Percentiles rank a stretch among this genome's conserved stretches.
Conservation (phyloP, 2,113 vertebrate species). For the Callopanchax toddi region DNA sequence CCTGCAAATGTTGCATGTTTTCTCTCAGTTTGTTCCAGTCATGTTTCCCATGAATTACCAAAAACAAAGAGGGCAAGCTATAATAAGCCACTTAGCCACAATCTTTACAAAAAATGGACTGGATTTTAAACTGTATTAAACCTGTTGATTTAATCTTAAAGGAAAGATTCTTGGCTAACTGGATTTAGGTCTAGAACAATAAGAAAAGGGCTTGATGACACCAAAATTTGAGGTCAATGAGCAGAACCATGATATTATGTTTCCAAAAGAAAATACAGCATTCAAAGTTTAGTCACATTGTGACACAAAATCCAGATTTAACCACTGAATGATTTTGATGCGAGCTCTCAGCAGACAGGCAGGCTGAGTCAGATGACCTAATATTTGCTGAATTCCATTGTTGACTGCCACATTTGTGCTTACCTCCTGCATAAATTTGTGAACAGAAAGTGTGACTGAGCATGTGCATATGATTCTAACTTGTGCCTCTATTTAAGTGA, state of each 20-base stretch:
- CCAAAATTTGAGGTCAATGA: too few species aligned
- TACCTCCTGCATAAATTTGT: slow-evolving; percentile 42
- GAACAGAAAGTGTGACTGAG: slow-evolving; percentile 7
- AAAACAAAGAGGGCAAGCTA: neutral
- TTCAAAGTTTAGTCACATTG: slow-evolving; percentile 15
- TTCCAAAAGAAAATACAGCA: neutral
- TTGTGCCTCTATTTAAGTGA: slow-evolving; percentile 21
- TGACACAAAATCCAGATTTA: slow-evolving; percentile 33
- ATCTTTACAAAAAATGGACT: neutral
- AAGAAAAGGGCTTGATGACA: neutral
- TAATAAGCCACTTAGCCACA: neutral
- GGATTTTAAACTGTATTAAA: too few species aligned
- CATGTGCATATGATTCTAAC: slow-evolving; percentile 16
- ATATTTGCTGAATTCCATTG: slow-evolving; percentile 23
- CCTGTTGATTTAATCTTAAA: too few species aligned
- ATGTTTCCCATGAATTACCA: neutral
- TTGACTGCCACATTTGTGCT: slow-evolving; percentile 26
- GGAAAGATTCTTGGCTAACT: too few species aligned
- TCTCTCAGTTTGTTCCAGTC: neutral
- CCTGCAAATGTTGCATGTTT: neutral
- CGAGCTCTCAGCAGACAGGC: slow-evolving; percentile 24
- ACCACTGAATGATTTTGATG: slow-evolving; percentile 36
- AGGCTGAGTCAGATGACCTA: slow-evolving; percentile 35
- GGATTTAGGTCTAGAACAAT: too few species aligned
- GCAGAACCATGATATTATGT: too few species aligned